A percentile compares a stretch with the other conserved stretches of the same genome.
These are phyloP conservation scores for Halcyon badia DNA, from an alignment of 2,797 vertebrate species.

Conservation along the genomic window DNA sequence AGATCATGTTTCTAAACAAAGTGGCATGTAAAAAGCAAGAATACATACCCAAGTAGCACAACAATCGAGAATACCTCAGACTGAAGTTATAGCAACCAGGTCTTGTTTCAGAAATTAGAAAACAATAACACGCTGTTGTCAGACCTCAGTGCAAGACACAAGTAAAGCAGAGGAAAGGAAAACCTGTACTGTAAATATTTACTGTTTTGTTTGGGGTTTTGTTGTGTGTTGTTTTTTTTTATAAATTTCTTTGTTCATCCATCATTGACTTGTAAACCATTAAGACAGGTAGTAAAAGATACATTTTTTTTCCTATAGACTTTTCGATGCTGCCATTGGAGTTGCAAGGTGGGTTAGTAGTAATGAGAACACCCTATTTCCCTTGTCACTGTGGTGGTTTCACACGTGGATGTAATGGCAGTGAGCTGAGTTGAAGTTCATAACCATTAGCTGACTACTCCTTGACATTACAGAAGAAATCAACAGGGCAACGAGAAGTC, in stretches of 20 bases:
- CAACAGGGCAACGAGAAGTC: neutral
- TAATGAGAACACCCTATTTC: neutral
- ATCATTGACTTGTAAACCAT: constrained; percentile 47
- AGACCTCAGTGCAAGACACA: neutral
- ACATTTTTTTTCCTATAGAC: neutral
- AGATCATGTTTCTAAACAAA: neutral
- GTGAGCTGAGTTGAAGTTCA: neutral
- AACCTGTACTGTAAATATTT: neutral
- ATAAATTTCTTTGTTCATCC: neutral
- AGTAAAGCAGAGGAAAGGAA: neutral
- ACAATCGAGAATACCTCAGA: neutral
- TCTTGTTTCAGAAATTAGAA: neutral
- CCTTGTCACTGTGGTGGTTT: neutral
- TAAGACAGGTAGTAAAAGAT: neutral
- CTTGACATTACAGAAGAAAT: neutral
- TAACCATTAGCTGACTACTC: neutral
- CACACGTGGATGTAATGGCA: neutral
- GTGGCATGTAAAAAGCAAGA: neutral
- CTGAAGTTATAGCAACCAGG: neutral
- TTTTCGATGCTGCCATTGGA: neutral
- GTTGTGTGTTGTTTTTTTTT: neutral
- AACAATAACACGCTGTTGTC: neutral
- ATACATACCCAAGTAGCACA: neutral
- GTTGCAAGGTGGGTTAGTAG: neutral
- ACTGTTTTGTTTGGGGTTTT: neutral